Conservation (phyloP, 2,113 vertebrate genomes). For the Tetrax tetrax region DNA sequence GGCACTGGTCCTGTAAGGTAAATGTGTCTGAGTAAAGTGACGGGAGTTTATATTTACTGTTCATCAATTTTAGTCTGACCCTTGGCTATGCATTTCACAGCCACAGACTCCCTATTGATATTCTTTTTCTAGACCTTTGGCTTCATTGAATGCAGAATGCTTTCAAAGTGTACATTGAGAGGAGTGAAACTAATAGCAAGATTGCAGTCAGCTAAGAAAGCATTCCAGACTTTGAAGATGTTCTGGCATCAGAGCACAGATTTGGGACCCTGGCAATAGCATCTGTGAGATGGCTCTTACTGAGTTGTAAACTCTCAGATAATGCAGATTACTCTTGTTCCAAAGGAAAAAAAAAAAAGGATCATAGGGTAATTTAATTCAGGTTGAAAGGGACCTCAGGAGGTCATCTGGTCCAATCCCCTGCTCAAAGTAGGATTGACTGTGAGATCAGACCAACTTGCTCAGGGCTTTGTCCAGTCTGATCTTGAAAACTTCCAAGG, state of each 20-base stretch:
- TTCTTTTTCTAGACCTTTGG: background rate
- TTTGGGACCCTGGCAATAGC: background rate
- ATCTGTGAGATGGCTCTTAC: background rate
- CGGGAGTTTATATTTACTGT: background rate
- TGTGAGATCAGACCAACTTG: background rate
- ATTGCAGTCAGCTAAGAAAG: background rate
- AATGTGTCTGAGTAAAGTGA: background rate
- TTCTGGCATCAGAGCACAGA: background rate
- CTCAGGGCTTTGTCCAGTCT: background rate
- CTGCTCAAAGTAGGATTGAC: background rate
- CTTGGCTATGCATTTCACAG: background rate
- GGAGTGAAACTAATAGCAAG: background rate
- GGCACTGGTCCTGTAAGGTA: background rate
- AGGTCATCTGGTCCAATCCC: background rate
- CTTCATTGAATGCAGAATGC: background rate
- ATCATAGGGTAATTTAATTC: background rate
- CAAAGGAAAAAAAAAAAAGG: background rate
- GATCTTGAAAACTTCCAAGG: background rate
- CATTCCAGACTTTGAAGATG: background rate
- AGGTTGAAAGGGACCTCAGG: background rate
- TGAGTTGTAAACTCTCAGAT: background rate
- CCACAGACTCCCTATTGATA: background rate
- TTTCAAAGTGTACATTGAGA: background rate
- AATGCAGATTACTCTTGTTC: background rate
- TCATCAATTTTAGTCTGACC: background rate